These are phyloP conservation scores for Scrobipalpa costella DNA, from an alignment of 2,888 invertebrate genomes.

Conservation along the genomic window DNA sequence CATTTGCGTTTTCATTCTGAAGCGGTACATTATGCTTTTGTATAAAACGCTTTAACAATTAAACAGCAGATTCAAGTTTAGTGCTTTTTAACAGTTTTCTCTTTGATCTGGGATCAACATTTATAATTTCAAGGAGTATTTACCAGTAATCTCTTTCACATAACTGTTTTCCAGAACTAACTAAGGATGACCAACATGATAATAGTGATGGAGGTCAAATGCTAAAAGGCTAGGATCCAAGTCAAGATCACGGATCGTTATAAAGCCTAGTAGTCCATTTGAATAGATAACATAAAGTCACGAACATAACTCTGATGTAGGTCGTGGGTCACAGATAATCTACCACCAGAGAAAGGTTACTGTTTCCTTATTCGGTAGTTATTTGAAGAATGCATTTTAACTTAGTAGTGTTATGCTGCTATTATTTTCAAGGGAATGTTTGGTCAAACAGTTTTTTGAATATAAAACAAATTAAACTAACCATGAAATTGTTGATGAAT, in stretches of 20 bases:
- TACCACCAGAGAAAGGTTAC: constrained; percentile 23
- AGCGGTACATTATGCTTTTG: neutral
- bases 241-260: constrained; percentile 20
- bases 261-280: constrained; percentile 26
- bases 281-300: constrained; percentile 31
- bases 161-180: neutral
- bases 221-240: neutral
- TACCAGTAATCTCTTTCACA: neutral
- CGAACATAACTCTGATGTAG: constrained; percentile 27
- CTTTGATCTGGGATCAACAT: neutral
- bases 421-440: neutral
- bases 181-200: constrained; percentile 1
- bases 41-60: neutral
- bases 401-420: neutral
- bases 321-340: constrained; percentile 26
- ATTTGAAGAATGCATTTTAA: neutral
- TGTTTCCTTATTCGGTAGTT: constrained; percentile 16
- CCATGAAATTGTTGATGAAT: constrained; percentile 2
- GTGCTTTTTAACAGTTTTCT: neutral
- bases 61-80: neutral
- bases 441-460: neutral
- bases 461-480: constrained; percentile 2
- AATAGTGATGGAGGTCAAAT: neutral
- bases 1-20: neutral
- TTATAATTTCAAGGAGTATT: neutral